Conservation (phyloP, 2,888 invertebrate genomes). For the Agrilus cyanescens region DNA sequence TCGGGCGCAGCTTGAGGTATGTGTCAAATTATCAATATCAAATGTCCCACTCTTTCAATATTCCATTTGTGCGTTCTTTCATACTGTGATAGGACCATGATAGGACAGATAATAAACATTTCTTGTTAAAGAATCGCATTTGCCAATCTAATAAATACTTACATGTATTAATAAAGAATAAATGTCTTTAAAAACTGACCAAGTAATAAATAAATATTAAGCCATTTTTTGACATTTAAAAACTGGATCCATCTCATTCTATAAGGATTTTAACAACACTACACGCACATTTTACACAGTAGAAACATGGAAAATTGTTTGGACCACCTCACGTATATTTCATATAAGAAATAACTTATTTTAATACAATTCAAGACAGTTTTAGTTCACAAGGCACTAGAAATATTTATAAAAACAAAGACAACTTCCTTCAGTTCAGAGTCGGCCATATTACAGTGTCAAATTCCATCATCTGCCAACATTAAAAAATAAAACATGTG, state of each 20-base stretch:
- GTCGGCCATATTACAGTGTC: slow-evolving; percentile 37
- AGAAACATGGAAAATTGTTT: too few relatives aligned
- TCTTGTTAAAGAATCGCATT: too few relatives aligned
- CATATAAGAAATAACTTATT: too few relatives aligned
- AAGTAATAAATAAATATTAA: slow-evolving; percentile 26
- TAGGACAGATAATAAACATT: slow-evolving; percentile 5
- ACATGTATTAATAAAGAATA: slow-evolving; percentile 11
- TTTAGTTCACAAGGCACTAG: slow-evolving; percentile 26
- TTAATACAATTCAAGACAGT: slow-evolving; percentile 10
- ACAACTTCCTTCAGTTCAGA: slow-evolving; percentile 34
- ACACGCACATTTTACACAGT: slow-evolving; percentile 19
- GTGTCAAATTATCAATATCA: slow-evolving; percentile 33
- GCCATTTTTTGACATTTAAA: slow-evolving; percentile 31
- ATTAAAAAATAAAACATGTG: slow-evolving; percentile 5
- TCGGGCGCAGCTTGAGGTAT: slow-evolving; percentile 25
- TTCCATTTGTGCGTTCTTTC: slow-evolving; percentile 30
- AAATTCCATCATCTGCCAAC: slow-evolving; percentile 36
- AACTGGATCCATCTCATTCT: slow-evolving; percentile 33
- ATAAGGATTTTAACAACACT: slow-evolving; percentile 31
- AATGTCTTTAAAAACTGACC: slow-evolving; percentile 29
- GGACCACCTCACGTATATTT: too few relatives aligned
- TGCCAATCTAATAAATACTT: too few relatives aligned
- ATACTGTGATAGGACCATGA: slow-evolving; percentile 25
- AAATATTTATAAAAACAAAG: slow-evolving; percentile 37
- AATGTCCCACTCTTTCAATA: slow-evolving; percentile 29